phyloP scores from a whole-genome alignment of 2,888 invertebrate genomes.

The Lissonota sp. region DNA sequence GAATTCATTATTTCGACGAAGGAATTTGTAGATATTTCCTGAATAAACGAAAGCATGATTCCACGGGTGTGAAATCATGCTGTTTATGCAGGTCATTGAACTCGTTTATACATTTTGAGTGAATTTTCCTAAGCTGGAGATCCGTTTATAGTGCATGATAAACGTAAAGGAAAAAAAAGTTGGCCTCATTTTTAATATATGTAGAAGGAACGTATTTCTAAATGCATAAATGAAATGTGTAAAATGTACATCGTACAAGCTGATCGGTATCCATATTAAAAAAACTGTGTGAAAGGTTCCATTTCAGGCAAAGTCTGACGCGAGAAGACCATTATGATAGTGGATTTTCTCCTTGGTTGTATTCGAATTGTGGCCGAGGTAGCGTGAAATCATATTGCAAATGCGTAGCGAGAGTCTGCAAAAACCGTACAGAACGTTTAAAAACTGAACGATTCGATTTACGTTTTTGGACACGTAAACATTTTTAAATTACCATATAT shows the following conservation, averaged over 20 bases:
- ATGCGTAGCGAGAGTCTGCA: slow-evolving; percentile 7
- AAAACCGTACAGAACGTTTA: slow-evolving; percentile 15
- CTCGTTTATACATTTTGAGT: background rate
- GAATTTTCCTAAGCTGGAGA: background rate
- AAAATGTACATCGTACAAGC: background rate
- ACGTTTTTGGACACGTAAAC: background rate
- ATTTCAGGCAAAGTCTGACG: slow-evolving; percentile 32
- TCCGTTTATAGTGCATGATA: background rate
- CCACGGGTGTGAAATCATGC: no score
- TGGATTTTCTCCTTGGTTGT: slow-evolving; percentile 40
- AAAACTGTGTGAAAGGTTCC: slow-evolving; percentile 38
- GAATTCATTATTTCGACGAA: slow-evolving; percentile 12
- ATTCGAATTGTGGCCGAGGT: slow-evolving; percentile 34
- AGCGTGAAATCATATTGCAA: slow-evolving; percentile 45
- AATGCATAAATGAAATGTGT: slow-evolving; percentile 6
- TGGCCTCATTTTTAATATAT: background rate
- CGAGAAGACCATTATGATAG: slow-evolving; percentile 23
- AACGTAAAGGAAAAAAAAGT: background rate
- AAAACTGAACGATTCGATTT: slow-evolving; percentile 8
- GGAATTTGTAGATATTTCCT: slow-evolving; percentile 16
- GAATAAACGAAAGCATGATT: slow-evolving; percentile 24
- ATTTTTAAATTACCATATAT: no score
- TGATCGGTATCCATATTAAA: background rate
- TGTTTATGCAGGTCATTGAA: background rate
- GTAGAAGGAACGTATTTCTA: slow-evolving; percentile 3